phyloP scores from a whole-genome alignment of 2,113 vertebrate species.

The Agelaius tricolor region DNA sequence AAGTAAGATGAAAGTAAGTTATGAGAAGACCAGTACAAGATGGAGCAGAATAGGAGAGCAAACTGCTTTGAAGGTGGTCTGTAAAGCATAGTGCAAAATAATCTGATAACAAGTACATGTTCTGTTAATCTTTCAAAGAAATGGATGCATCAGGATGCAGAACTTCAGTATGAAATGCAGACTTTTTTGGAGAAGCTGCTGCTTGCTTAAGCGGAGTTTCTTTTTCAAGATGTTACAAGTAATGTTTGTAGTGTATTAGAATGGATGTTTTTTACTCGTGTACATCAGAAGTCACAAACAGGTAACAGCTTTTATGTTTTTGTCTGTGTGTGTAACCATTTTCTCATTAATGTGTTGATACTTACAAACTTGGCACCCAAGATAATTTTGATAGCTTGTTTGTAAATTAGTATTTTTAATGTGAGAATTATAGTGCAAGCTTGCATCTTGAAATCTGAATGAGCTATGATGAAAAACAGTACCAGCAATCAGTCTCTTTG shows the following conservation, averaged over 20 bases:
- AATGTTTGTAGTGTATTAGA: neutral
- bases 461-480: neutral
- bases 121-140: neutral
- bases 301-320: neutral
- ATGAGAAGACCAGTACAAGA: neutral
- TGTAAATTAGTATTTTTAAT: neutral
- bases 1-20: neutral
- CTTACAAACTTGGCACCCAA: neutral
- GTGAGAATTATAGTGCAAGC: neutral
- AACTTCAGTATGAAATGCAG: neutral
- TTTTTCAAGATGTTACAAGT: neutral
- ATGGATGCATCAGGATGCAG: neutral
- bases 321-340: neutral
- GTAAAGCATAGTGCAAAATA: neutral
- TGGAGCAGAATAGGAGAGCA: neutral
- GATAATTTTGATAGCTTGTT: neutral
- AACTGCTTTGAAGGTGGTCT: neutral
- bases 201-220: neutral
- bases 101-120: neutral
- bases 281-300: neutral
- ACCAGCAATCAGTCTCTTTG: neutral
- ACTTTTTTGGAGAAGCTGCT: neutral
- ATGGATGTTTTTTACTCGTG: neutral
- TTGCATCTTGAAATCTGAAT: neutral
- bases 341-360: neutral